A percentile compares a stretch with the other conserved stretches of the same genome.
phyloP scores from a whole-genome alignment of 2,797 vertebrate species.

The Adelosebastes latens region DNA sequence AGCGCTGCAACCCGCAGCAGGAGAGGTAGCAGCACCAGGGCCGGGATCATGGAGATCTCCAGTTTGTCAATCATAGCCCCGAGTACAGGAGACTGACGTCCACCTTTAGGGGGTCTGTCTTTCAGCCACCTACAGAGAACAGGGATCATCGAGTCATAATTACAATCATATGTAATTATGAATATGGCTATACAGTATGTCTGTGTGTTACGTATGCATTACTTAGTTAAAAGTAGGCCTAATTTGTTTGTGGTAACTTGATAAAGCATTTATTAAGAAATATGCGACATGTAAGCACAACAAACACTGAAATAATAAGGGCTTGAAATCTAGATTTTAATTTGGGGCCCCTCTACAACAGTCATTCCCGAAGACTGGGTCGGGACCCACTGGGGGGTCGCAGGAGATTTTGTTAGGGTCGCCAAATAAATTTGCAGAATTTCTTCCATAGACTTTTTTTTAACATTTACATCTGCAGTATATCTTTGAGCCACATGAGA shows the following conservation, averaged over 20 bases:
- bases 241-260: neutral
- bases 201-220: neutral
- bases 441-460: too few relatives aligned
- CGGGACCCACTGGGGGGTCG: too few relatives aligned
- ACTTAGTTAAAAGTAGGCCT: neutral
- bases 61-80: constrained; percentile 83
- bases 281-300: neutral
- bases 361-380: too few relatives aligned
- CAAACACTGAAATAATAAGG: neutral
- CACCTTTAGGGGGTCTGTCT: constrained; percentile 76
- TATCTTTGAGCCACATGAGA: too few relatives aligned
- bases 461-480: too few relatives aligned
- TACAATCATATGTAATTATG: neutral
- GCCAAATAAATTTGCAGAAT: too few relatives aligned
- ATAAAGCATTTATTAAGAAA: neutral
- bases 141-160: neutral
- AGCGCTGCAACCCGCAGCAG: constrained; percentile 88
- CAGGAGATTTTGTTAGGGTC: too few relatives aligned
- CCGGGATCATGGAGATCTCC: constrained; percentile 89
- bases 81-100: constrained; percentile 79
- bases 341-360: neutral
- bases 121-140: constrained; percentile 85
- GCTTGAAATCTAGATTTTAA: neutral
- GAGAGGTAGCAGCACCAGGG: constrained; percentile 87
- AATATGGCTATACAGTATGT: neutral